Evolutionary conservation across 2,888 invertebrate species (phyloP), one percentile per base, ranked within the genome.

Genomic region (Portevinia maculata): DNA sequence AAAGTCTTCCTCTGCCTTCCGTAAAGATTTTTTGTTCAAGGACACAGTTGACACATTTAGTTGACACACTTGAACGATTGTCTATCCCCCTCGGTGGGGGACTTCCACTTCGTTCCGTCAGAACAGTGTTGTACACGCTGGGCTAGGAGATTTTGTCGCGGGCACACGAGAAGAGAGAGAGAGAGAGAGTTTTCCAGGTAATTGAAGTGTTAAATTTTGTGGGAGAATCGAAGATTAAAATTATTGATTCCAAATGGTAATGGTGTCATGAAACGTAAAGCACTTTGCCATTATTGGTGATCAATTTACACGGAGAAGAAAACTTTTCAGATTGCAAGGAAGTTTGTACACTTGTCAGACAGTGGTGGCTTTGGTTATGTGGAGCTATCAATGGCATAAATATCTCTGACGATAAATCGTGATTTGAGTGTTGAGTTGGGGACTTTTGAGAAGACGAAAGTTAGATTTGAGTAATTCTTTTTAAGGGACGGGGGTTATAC

Each of bases 161-260:
- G 17, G 4, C 21, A 3, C 44, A 2, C 6, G n/a, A 34, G 24
- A 19, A 28, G 53, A 46, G 59, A 57, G n/a, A n/a, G n/a, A n/a
- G n/a, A n/a, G n/a, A n/a, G n/a, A n/a, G 67, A 62, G 78, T 67
- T 78, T 83, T 83, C 83, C 83, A 83, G 78, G 83, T 83, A 83
- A 83, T 83, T 83, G 83, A 78, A 78, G 83, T 83, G 83, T 83
- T 83, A 78, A 83, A 83, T 83, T 83, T 83, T 83, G 83, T 83
- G 83, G 39, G 48, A 73, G 83, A 83, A 83, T 83, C 78, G 78
- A 78, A 83, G 83, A 83, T 83, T 83, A 83, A 78, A 83, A 83
- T 83, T 83, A 83, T 83, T 83, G 83, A 83, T 83, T 83, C 62
- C 55, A 83, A 83, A 83, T 83, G 78, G 78, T 78, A 67, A 83